Evolutionary conservation across 2,113 vertebrate genomes (phyloP).

Genomic region (Hypanus sabinus): DNA sequence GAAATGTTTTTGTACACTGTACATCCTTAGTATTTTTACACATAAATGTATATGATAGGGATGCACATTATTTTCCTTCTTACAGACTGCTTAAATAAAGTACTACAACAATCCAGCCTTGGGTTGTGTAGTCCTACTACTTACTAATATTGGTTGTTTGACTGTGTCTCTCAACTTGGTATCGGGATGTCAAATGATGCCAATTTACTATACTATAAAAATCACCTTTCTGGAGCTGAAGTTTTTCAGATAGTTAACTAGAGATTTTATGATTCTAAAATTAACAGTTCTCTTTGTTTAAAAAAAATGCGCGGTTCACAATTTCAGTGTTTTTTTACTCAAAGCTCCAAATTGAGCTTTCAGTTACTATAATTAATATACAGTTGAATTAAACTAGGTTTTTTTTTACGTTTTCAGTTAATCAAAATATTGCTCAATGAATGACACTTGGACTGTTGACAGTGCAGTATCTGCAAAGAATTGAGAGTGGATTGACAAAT

Average conservation of each 20-base stretch:
- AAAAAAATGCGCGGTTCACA: background rate
- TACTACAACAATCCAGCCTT: conserved; percentile 84
- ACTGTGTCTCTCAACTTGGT: background rate
- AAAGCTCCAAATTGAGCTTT: conserved; percentile 8
- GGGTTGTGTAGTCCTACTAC: conserved; percentile 57
- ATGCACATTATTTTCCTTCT: conserved; percentile 91
- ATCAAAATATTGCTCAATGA: background rate
- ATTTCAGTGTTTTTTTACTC: background rate
- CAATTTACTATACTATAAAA: too few relatives aligned
- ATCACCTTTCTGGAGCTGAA: background rate
- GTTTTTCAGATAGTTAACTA: background rate
- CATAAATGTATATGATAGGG: conserved; percentile 83
- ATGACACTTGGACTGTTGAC: background rate
- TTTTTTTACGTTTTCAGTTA: background rate
- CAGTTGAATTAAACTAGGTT: background rate
- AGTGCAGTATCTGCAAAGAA: background rate
- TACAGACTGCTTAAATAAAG: conserved; percentile 97
- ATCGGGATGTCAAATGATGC: background rate
- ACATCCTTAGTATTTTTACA: conserved; percentile 98
- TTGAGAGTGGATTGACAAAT: background rate
- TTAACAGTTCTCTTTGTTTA: background rate
- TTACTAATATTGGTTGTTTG: conserved; percentile 21
- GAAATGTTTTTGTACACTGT: conserved; percentile 93
- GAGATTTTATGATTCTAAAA: conserved; percentile 1
- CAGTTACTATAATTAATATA: background rate